Base-by-base conservation (phyloP, 2,113 vertebrate species). In the Ahaetulla prasina region DNA sequence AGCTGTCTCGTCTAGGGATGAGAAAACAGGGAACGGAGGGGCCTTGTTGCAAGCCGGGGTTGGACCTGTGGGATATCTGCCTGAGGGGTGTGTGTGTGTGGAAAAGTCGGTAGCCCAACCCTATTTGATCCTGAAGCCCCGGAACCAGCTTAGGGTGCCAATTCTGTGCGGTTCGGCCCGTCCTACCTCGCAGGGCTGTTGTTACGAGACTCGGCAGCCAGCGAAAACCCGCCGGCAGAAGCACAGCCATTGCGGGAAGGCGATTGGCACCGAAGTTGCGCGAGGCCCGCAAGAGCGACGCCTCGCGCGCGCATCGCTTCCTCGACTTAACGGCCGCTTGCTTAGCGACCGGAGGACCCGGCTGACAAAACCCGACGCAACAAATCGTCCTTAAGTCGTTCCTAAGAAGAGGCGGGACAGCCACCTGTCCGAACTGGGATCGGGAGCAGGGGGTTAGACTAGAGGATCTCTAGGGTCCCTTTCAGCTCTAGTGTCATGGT, bases 1-100 rank as follows among this genome's bases (percentile, higher is more conserved):
- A 16, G 95, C 93, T 14, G 45, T 6, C 10, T 96, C 96, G 87
- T 96, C 97, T 97, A 93, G 10, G n/a, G 68, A 2, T 16, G 16
- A 39, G 50, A 43, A 25, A 23, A 23, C 14, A 89, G 93, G 47
- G 5, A 50, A 84, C 9, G 89, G 4, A 22, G 47, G 27, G 57
- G 0, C 4, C 0, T 9, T 68, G 63, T n/a, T 14, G 63, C 30
- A 68, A n/a, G 30, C 57, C 27, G 1, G 60, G 30, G 27, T 30
- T 68, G 30, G 30, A n/a, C 63, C 63, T n/a, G 30, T 12, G 4
- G 27, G 60, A n/a, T 30, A 14, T n/a, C 60, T 68, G 60, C 27
- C 27, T 7, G 1, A 23, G 12, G 54, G 53, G n/a, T n/a, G n/a
- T n/a, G n/a, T n/a, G n/a, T n/a, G n/a, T n/a, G n/a, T n/a, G 2